Evolutionary conservation across 2,888 invertebrate genomes (phyloP).

Genomic region (Tetragonisca angustula): DNA sequence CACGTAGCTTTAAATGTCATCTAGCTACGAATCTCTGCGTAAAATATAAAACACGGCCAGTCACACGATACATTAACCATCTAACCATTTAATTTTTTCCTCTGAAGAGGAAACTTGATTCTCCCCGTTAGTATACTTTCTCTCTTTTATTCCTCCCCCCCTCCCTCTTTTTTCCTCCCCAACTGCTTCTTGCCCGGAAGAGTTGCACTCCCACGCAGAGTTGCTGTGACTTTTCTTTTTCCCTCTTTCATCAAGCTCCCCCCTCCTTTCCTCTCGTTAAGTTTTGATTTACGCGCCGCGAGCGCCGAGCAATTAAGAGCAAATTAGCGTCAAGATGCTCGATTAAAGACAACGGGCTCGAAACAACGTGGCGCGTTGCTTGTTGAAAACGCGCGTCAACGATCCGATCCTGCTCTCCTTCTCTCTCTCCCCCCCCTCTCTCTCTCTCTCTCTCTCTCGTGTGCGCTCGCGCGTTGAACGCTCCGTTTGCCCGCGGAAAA

Average conservation of each 20-base stretch:
- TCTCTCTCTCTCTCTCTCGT: too few species aligned
- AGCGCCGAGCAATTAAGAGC: conserved; percentile 24
- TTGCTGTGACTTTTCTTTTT: not conserved
- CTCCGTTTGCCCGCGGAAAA: not conserved
- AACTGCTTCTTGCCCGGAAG: not conserved
- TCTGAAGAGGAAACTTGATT: not conserved
- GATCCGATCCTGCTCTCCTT: not conserved
- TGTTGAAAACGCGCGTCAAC: conserved; percentile 7
- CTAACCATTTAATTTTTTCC: not conserved
- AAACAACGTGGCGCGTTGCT: not conserved
- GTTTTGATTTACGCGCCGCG: conserved; percentile 19
- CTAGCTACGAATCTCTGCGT: not conserved
- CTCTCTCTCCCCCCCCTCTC: too few species aligned
- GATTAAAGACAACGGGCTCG: conserved; percentile 31
- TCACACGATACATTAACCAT: not conserved
- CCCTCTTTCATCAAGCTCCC: not conserved
- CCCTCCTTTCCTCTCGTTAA: not conserved
- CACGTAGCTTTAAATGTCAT: not conserved
- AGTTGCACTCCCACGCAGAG: not conserved
- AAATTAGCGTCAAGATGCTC: conserved; percentile 30
- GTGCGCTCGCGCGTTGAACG: not conserved
- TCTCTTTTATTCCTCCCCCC: too few species aligned
- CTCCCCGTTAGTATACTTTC: not conserved
- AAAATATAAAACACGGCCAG: not conserved
- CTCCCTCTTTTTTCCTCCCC: too few species aligned